phyloP scores from a whole-genome alignment of 2,888 invertebrate genomes.

The Eupithecia subumbrata region DNA sequence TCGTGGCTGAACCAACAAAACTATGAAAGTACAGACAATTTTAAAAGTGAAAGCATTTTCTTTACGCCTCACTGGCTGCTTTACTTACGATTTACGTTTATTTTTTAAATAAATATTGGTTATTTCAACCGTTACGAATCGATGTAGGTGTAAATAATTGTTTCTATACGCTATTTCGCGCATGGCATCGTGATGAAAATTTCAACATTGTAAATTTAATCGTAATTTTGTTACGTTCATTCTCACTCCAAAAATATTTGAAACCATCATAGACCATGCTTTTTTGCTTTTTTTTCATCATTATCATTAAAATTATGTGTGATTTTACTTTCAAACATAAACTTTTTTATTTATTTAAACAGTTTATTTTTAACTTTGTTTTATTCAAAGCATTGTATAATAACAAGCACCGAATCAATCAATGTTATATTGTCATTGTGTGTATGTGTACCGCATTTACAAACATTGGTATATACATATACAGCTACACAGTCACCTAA shows the following conservation, averaged over 20 bases:
- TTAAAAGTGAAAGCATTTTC: constrained; percentile 66
- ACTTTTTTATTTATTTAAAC: background rate
- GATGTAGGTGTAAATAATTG: constrained; percentile 48
- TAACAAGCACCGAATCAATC: background rate
- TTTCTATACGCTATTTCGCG: constrained; percentile 39
- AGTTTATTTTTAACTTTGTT: background rate
- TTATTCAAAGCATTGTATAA: background rate
- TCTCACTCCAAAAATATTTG: background rate
- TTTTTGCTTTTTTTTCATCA: too few species aligned
- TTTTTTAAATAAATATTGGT: constrained; percentile 63
- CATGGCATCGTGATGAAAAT: constrained; percentile 23
- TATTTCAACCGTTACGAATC: constrained; percentile 58
- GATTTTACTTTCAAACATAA: background rate
- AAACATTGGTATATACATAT: constrained; percentile 20
- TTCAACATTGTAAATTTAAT: background rate
- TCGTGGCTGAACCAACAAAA: constrained; percentile 37
- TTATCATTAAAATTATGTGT: background rate
- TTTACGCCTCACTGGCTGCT: constrained; percentile 56
- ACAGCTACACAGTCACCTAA: constrained; percentile 28
- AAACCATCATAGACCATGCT: too few species aligned
- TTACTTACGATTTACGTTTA: constrained; percentile 48
- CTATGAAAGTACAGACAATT: constrained; percentile 55
- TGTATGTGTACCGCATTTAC: constrained; percentile 1
- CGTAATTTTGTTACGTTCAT: background rate
- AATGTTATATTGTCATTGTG: background rate